Evolutionary conservation across 2,113 vertebrate species (phyloP).

Genomic region (Proteles cristata): DNA sequence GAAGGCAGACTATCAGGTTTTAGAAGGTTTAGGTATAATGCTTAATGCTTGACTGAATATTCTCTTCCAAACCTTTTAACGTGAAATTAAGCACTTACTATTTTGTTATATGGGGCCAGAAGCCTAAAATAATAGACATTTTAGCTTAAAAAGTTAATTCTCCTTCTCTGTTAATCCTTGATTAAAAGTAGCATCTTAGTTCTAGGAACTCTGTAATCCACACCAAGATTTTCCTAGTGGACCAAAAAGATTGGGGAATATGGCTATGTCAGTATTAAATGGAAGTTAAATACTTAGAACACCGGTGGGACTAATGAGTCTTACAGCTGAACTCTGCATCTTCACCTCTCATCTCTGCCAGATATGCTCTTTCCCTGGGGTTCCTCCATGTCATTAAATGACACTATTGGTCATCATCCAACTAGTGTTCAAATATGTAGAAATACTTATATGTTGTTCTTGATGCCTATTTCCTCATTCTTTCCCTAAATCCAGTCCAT

Average conservation of each 20-base stretch:
- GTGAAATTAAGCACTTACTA: background rate
- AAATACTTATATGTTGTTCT: background rate
- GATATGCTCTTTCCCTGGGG: background rate
- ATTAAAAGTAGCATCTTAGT: background rate
- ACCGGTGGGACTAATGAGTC: background rate
- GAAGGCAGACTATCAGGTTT: background rate
- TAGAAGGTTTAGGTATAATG: background rate
- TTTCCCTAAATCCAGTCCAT: background rate
- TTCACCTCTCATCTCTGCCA: background rate
- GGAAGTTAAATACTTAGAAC: background rate
- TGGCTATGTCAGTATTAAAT: background rate
- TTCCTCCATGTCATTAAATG: background rate
- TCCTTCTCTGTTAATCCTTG: background rate
- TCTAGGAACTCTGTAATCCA: background rate
- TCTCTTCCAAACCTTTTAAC: background rate
- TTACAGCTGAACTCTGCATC: background rate
- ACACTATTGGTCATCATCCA: background rate
- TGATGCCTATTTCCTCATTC: background rate
- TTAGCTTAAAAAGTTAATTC: slow-evolving; percentile 27
- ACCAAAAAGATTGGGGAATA: background rate
- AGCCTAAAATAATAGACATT: background rate
- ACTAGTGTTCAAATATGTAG: background rate
- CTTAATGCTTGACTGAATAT: background rate
- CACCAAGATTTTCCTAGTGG: background rate
- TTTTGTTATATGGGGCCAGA: background rate